Percentiles rank a stretch among this genome's conserved stretches.
Evolutionary conservation across 2,113 vertebrate species (phyloP).

Genomic region (Probosciger aterrimus): DNA sequence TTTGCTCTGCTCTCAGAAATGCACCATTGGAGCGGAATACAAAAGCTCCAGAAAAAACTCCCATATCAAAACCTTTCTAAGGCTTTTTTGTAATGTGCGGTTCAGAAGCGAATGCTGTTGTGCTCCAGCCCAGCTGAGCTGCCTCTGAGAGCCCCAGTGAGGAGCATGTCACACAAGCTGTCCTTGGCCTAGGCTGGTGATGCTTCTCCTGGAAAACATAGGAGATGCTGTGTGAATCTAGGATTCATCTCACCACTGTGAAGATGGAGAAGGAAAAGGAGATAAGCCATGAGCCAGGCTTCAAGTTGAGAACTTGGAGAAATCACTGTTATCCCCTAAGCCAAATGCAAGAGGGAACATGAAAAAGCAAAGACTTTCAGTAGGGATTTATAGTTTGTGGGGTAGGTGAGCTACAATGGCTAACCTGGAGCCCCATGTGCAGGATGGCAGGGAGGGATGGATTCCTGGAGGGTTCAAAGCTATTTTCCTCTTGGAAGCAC

Average conservation of each 20-base stretch:
- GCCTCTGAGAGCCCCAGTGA: not conserved
- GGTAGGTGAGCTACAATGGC: not conserved
- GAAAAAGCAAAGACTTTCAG: not conserved
- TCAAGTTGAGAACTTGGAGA: not conserved
- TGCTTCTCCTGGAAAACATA: not conserved
- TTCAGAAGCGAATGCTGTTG: fast-evolving
- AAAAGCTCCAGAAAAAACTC: not conserved
- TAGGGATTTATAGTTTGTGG: not conserved
- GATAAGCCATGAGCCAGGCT: not conserved
- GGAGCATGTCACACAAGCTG: not conserved
- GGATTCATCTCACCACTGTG: not conserved
- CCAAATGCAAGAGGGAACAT: not conserved
- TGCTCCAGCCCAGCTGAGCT: not conserved
- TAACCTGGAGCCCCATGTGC: not conserved
- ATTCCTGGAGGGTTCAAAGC: not conserved
- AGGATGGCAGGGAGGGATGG: not conserved
- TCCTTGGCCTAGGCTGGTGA: not conserved
- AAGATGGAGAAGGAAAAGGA: not conserved
- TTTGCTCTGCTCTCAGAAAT: not conserved
- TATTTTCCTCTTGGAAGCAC: not conserved
- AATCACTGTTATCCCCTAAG: not conserved
- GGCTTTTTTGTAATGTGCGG: not conserved
- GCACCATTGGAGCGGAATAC: not conserved
- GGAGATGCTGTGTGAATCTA: not conserved
- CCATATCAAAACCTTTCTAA: not conserved